Evolutionary conservation across 2,888 invertebrate genomes (phyloP), one percentile per base, ranked within the genome.

Genomic region (Drosophila nigricruria): DNA sequence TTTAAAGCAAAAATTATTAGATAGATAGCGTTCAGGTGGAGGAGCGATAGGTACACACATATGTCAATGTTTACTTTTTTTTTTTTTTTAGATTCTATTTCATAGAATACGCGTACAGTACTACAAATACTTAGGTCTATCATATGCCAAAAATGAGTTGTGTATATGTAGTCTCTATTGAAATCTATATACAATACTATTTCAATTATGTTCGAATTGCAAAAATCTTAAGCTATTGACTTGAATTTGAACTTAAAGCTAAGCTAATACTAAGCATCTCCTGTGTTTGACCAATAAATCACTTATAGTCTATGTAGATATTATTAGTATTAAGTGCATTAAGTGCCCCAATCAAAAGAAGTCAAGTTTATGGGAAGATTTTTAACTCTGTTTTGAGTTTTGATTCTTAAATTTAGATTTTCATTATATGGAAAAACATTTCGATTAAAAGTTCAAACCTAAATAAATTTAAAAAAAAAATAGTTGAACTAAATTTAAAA

Each of bases 1-100:
- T 70, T 73, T 68, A 83, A 77, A 84, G 82, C 81, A 78, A 73
- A 82, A 82, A 83, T 81, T 58, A 82, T 79, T 62, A 62, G 77
- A 81, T 71, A 79, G 77, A 84, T 61, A 84, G 82, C 82, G 74
- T 82, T 85, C 84, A 85, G 85, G 85, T 86, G 84, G 85, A 84
- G 85, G 83, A 86, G 82, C 81, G 78, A 81, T 86, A 85, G 85
- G 85, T 86, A 86, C 85, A 86, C 82, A 84, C 70, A 84, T 84
- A 83, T 84, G 76, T 82, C 83, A 81, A 79, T 81, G 71, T 64
- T 81, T 70, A 70, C 62, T 57, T 78, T 30, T 30, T 10, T 62
- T 74, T 57, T 78, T 30, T 30, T 10, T 62, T 74, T 77, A 65
- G 71, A 82, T 82, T 82, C 81, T 77, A 83, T 83, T 82, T 77